Conservation (phyloP, 2,797 vertebrate species). For the Chelonia mydas region DNA sequence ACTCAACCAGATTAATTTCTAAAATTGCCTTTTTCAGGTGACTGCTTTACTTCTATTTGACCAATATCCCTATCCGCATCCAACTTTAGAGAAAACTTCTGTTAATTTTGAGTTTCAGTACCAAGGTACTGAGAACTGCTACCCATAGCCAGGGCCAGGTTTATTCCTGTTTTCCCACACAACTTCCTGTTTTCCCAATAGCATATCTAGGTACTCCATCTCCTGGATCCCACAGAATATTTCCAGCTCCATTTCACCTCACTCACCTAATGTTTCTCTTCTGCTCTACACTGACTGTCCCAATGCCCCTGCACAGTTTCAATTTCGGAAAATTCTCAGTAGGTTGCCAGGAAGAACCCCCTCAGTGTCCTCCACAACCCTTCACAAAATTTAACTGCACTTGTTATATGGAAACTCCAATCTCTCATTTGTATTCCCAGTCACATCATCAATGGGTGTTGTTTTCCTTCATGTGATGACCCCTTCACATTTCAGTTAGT, state of each 20-base stretch:
- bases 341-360: not conserved
- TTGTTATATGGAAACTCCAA: not conserved
- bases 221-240: not conserved
- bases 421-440: not conserved
- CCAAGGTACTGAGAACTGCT: not conserved
- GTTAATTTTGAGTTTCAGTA: constrained; percentile 31
- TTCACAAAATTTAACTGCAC: not conserved
- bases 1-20: constrained; percentile 34
- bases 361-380: not conserved
- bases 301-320: not conserved
- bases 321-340: not conserved
- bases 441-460: not conserved
- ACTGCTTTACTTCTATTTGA: constrained; percentile 1
- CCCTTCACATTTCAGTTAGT: not conserved
- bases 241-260: not conserved
- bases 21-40: not conserved
- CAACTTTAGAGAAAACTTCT: constrained; percentile 57
- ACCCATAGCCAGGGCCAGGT: not conserved
- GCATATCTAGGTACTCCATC: not conserved
- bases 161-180: too few relatives aligned
- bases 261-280: not conserved
- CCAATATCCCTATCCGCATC: not conserved
- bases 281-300: accelerated
- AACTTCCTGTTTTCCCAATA: constrained; percentile 32
- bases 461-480: not conserved